These are phyloP conservation scores for Lutjanus argentimaculatus DNA, from an alignment of 2,797 vertebrate species.

Conservation along the genomic window DNA sequence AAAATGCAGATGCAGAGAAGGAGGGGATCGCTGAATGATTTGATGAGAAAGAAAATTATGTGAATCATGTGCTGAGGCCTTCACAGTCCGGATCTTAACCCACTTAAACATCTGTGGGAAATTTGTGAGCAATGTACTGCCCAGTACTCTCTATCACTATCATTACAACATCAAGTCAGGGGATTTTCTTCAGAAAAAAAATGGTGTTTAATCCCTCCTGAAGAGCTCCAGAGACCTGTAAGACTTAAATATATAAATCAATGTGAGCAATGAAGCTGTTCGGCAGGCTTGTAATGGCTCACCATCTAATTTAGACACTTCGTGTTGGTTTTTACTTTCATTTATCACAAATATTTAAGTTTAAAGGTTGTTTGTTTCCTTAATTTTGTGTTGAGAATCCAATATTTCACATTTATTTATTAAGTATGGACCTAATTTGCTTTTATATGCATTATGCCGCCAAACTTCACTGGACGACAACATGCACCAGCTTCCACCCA, in stretches of 20 bases:
- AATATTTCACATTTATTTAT: background rate
- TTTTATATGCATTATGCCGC: background rate
- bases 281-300: background rate
- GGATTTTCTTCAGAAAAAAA: background rate
- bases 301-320: background rate
- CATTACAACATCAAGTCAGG: background rate
- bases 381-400: background rate
- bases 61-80: slow-evolving; percentile 8
- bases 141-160: background rate
- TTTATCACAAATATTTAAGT: background rate
- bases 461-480: background rate
- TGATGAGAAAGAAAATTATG: slow-evolving; percentile 11
- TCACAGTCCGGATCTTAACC: background rate
- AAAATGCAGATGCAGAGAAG: background rate
- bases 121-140: background rate
- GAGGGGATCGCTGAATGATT: background rate
- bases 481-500: background rate
- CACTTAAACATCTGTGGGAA: background rate
- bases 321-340: background rate
- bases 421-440: background rate
- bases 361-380: background rate
- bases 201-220: background rate
- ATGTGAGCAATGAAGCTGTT: background rate
- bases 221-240: background rate
- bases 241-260: background rate